These are phyloP conservation scores for Monarcha castaneiventris DNA, from an alignment of 2,113 vertebrate genomes.

Conservation along the genomic window DNA sequence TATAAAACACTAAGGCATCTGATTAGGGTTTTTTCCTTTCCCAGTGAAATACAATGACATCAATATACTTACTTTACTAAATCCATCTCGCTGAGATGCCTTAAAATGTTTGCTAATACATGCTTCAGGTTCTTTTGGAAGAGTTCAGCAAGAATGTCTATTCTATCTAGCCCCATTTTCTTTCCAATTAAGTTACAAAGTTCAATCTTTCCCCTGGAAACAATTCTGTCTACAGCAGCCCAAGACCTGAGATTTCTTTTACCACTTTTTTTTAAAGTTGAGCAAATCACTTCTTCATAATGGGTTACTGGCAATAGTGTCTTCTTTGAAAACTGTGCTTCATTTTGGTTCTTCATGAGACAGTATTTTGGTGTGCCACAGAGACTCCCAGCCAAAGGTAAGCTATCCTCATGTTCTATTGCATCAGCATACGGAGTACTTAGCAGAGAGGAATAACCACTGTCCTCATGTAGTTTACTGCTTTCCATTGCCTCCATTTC, in stretches of 20 bases:
- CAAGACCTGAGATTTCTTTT: conserved; percentile 79
- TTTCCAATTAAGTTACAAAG: conserved; percentile 88
- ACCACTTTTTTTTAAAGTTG: conserved; percentile 77
- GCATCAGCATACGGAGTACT: conserved; percentile 26
- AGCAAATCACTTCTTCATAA: conserved; percentile 84
- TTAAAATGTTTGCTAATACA: conserved; percentile 81
- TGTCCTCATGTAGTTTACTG: conserved; percentile 68
- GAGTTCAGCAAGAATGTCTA: conserved; percentile 84
- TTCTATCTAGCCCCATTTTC: conserved; percentile 84
- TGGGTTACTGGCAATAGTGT: conserved; percentile 78
- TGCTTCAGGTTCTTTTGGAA: conserved; percentile 80
- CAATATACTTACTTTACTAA: conserved; percentile 84
- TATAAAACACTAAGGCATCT: neutral
- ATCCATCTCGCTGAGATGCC: conserved; percentile 80
- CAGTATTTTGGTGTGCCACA: conserved; percentile 50
- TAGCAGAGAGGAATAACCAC: conserved; percentile 76
- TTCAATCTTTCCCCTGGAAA: conserved; percentile 62
- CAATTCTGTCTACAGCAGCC: conserved; percentile 75
- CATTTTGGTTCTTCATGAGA: conserved; percentile 35
- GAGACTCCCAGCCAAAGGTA: conserved; percentile 57
- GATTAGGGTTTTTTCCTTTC: neutral
- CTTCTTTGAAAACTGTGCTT: conserved; percentile 51
- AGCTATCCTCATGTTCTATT: conserved; percentile 61
- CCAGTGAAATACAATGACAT: neutral
- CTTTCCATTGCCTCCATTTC: conserved; percentile 59